phyloP scores from a whole-genome alignment of 35 echinoderm and acorn worm species.

The Apostichopus japonicus region DNA sequence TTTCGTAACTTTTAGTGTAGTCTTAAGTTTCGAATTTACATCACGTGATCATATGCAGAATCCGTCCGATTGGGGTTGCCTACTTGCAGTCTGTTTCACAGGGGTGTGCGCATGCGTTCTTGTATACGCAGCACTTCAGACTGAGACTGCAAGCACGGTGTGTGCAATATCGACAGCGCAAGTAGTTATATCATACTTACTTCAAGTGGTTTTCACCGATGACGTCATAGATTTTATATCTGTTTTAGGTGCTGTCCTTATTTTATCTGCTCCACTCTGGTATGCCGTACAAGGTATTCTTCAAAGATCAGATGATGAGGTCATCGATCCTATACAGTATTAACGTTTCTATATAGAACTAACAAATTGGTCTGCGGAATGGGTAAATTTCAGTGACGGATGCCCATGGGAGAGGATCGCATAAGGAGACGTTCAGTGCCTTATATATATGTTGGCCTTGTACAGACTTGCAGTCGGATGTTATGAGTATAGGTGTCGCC shows the following conservation, averaged over 20 bases:
- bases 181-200: background rate
- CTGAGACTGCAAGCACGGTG: background rate
- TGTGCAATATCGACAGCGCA: background rate
- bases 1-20: background rate
- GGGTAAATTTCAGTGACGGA: no score
- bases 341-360: no score
- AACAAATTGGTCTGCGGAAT: no score
- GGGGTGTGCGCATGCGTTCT: slow-evolving; percentile 1
- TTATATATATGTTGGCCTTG: no score
- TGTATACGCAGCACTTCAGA: background rate
- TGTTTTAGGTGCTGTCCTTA: background rate
- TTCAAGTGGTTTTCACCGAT: slow-evolving; percentile 7
- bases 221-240: background rate
- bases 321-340: background rate
- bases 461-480: no score
- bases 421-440: no score
- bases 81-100: background rate
- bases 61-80: background rate
- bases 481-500: no score
- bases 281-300: background rate
- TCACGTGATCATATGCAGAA: background rate
- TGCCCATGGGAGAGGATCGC: no score
- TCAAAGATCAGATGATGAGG: background rate
- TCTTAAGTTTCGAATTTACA: background rate
- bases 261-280: background rate